Evolutionary conservation across 2,113 vertebrate genomes (phyloP).

Genomic region (Hippocampus abdominalis): DNA sequence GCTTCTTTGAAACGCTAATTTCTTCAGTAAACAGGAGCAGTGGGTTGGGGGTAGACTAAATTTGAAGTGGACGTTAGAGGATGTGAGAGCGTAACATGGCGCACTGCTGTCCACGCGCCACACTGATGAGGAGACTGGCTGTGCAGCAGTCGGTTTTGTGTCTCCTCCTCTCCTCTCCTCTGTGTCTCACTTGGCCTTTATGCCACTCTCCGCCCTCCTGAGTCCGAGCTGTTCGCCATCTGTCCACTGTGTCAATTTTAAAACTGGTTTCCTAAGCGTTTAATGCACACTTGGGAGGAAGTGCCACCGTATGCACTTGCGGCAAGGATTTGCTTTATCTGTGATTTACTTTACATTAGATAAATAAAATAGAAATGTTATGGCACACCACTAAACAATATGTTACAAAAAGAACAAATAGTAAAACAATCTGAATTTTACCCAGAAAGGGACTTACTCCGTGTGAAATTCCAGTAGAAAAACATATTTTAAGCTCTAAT

Average conservation of each 20-base stretch:
- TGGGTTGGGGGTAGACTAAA: background rate
- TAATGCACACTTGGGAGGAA: background rate
- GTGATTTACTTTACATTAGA: background rate
- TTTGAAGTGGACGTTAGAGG: slow-evolving; percentile 1
- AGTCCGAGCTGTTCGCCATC: background rate
- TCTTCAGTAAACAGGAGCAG: background rate
- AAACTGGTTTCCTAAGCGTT: background rate
- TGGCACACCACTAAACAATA: no score
- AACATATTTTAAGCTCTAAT: no score
- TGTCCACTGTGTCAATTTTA: background rate
- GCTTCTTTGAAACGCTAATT: background rate
- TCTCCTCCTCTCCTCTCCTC: background rate
- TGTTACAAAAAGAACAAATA: no score
- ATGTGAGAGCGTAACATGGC: slow-evolving; percentile 21
- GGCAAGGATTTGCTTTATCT: background rate
- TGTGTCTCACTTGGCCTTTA: background rate
- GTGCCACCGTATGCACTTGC: background rate
- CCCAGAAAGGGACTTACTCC: no score
- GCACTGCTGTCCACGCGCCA: slow-evolving; percentile 45
- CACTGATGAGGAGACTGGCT: slow-evolving; percentile 43
- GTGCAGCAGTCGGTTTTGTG: background rate
- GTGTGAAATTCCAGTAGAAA: no score
- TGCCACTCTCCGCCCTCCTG: background rate
- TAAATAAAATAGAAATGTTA: no score
- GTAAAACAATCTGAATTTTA: no score